Percentiles rank a stretch among this genome's conserved stretches.
Evolutionary conservation across 2,113 vertebrate species (phyloP).

Genomic region (Atlantisia rogersi): DNA sequence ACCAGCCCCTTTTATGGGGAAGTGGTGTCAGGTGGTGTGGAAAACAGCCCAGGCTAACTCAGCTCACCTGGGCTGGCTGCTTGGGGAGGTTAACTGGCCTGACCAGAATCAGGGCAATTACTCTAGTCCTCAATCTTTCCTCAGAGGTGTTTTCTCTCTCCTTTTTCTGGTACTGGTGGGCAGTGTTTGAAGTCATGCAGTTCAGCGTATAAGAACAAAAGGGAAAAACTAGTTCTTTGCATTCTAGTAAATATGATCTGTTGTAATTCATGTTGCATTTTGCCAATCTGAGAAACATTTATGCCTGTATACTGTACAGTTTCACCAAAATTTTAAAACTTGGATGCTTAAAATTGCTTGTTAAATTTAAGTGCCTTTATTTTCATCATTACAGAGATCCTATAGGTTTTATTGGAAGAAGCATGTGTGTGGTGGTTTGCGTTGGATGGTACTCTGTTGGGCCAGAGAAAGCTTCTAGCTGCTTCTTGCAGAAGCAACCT

Average conservation of each 20-base stretch:
- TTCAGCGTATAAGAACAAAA: background rate
- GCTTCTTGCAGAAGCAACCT: no score
- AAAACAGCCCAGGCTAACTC: no score
- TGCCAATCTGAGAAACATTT: background rate
- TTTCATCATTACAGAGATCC: background rate
- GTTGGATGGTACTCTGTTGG: no score
- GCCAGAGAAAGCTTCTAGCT: no score
- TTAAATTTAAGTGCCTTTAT: background rate
- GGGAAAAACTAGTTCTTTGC: background rate
- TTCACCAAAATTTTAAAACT: background rate
- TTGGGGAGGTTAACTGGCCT: no score
- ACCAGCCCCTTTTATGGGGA: no score
- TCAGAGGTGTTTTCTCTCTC: background rate
- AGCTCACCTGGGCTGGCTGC: no score
- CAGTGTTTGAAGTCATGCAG: background rate
- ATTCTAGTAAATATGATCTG: background rate
- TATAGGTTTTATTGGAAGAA: background rate
- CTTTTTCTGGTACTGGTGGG: background rate
- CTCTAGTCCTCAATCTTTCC: background rate
- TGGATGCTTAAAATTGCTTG: background rate
- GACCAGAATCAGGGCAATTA: background rate
- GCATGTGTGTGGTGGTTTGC: no score
- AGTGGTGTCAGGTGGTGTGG: no score
- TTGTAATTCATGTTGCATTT: background rate
- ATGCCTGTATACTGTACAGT: background rate